Evolutionary conservation across 2,888 invertebrate species (phyloP).

Genomic region (Drosophila austrosaltans): DNA sequence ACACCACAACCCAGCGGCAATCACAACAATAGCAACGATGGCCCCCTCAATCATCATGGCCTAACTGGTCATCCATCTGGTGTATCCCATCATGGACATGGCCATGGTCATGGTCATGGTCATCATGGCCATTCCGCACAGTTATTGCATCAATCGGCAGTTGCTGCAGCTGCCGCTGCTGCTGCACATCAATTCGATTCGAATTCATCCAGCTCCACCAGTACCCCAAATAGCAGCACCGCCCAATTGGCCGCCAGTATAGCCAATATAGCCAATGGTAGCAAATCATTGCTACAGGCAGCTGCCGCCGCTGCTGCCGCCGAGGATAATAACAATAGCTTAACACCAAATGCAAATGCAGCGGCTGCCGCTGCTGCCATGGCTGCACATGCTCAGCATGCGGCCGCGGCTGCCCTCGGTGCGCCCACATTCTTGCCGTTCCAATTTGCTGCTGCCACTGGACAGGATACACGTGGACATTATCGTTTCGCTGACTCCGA

Average conservation of each 20-base stretch:
- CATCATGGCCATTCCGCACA: conserved; percentile 36
- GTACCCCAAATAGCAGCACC: conserved; percentile 83
- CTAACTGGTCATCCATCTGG: conserved; percentile 31
- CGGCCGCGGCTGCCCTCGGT: conserved; percentile 78
- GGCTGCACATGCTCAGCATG: conserved; percentile 82
- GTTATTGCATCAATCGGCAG: conserved; percentile 54
- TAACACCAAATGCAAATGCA: conserved; percentile 64
- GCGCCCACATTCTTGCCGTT: conserved; percentile 85
- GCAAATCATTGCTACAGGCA: conserved; percentile 60
- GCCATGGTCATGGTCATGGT: conserved; percentile 48
- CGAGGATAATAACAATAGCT: conserved; percentile 81
- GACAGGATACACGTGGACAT: conserved; percentile 89
- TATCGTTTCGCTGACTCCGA: conserved; percentile 93
- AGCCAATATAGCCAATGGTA: conserved; percentile 73
- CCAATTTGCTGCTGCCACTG: conserved; percentile 83
- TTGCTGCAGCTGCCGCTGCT: conserved; percentile 39
- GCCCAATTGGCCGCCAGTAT: conserved; percentile 63
- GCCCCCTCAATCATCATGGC: conserved; percentile 49
- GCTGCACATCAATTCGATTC: conserved; percentile 70
- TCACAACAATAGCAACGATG: conserved; percentile 45
- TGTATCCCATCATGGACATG: conserved; percentile 37
- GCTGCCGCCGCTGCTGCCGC: conserved; percentile 57
- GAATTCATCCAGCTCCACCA: conserved; percentile 83
- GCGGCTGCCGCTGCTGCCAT: conserved; percentile 67
- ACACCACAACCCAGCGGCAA: conserved; percentile 44